Conservation (phyloP, 1,140 invertebrate species). For the Lepidurus packardi region DNA sequence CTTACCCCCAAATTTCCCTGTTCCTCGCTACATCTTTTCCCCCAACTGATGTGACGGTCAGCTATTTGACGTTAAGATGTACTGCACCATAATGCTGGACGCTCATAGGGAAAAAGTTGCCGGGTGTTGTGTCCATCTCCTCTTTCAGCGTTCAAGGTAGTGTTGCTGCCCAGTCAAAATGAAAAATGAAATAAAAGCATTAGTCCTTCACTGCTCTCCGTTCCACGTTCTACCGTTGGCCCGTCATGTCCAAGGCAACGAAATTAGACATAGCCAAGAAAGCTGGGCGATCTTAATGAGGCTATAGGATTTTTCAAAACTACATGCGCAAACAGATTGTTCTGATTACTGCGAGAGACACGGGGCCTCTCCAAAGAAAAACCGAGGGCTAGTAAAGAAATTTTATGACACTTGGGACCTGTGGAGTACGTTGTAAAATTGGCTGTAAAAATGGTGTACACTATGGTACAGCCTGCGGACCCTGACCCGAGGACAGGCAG, state of each 20-base stretch:
- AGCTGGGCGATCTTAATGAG: constrained; percentile 13
- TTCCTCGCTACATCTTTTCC: not conserved
- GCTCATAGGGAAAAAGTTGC: not conserved
- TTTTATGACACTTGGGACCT: constrained; percentile 21
- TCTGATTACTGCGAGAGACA: not conserved
- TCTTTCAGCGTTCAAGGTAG: not conserved
- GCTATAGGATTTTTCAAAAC: not conserved
- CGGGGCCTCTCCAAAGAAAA: not conserved
- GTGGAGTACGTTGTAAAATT: not conserved
- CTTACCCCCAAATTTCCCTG: not conserved
- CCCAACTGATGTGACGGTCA: not conserved
- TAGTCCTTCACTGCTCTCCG: not conserved
- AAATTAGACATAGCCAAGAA: not conserved
- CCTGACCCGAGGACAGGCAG: not conserved
- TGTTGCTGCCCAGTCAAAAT: not conserved
- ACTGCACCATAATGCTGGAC: not conserved
- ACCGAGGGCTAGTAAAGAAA: not conserved
- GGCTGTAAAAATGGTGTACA: constrained; percentile 17
- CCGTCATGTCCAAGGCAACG: not conserved
- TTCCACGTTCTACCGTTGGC: not conserved
- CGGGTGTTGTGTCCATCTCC: not conserved
- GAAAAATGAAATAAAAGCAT: constrained; percentile 10
- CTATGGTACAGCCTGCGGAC: not conserved
- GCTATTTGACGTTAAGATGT: not conserved
- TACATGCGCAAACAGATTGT: constrained; percentile 17